Base-by-base conservation (phyloP, 2,113 vertebrate genomes). In the Apaloderma vittatum region DNA sequence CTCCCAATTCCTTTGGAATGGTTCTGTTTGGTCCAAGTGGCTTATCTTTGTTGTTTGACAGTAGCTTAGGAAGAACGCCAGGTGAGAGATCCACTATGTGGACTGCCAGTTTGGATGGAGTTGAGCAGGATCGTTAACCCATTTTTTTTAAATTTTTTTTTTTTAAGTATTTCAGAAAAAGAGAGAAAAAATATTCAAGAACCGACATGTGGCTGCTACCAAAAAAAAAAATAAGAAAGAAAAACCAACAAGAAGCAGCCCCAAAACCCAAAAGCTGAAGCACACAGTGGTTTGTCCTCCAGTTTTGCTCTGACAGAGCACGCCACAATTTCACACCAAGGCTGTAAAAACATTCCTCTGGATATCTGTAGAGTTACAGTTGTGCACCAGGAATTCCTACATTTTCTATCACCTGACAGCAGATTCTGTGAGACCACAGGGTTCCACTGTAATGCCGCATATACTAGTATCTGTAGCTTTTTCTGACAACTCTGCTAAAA, bases 1-100 rank as follows among this genome's bases (percentile, higher is more conserved):
- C 75, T 70, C 48, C 46, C 62, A 83, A 58, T 48, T 93, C 84
- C 91, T 93, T 94, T 94, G 95, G 89, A 95, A 93, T 79, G 72
- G 36, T 88, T 79, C 21, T 36, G 75, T 84, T 77, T 97, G 95
- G 95, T 97, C 93, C 88, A 68, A 93, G 87, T 93, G 94, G 83
- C 94, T 88, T 92, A 75, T 72, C 76, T 90, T 88, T 82, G 14
- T 80, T 58, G 81, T 54, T 27, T 59, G 84, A 91, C 59, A 95
- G 89, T 77, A 95, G 95, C 83, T 88, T 80, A 66, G 63, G 45
- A 95, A 83, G 29, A 94, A 67, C 13, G 16, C 45, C 10, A 3
- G 70, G 61, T 72, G 55, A 94, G 93, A 75, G 36, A 92, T 49
- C 86, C 51, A 46, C 86, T 62, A 80, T 3, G 88, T 93, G 94